Evolutionary conservation across 1,140 invertebrate species (phyloP).

Genomic region (Hydropsyche tenuis): DNA sequence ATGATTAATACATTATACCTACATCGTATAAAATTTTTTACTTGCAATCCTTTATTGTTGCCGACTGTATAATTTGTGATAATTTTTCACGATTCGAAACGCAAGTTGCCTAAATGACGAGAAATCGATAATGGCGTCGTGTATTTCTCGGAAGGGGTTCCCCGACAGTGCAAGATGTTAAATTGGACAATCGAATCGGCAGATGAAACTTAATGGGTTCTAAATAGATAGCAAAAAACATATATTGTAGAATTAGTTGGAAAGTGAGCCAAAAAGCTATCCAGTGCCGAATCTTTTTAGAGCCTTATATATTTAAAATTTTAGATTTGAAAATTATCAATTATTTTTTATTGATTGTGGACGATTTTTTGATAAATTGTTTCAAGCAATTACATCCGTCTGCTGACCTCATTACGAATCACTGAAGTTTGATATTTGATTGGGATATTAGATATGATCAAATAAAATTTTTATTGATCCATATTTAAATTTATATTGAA

Average conservation of each 20-base stretch:
- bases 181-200: constrained; percentile 37
- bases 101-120: not conserved
- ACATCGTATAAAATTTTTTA: too few species aligned
- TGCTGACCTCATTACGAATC: too few species aligned
- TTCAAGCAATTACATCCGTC: too few species aligned
- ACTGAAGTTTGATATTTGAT: too few species aligned
- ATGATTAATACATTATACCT: too few species aligned
- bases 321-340: not conserved
- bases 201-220: constrained; percentile 46
- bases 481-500: too few species aligned
- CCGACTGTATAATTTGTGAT: not conserved
- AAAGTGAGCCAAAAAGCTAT: constrained; percentile 27
- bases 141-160: constrained; percentile 35
- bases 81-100: not conserved
- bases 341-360: not conserved
- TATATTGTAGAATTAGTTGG: constrained; percentile 13
- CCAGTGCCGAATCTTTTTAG: not conserved
- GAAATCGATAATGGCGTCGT: constrained; percentile 8
- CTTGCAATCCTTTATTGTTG: not conserved
- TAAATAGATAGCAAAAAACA: constrained; percentile 43
- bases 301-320: too few species aligned
- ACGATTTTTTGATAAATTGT: too few species aligned
- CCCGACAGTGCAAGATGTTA: constrained; percentile 31
- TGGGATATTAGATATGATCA: too few species aligned
- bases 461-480: too few species aligned